Percentiles rank a stretch among this genome's conserved stretches.
Conservation (phyloP, 2,888 invertebrate species). For the Matsumyia berberina region DNA sequence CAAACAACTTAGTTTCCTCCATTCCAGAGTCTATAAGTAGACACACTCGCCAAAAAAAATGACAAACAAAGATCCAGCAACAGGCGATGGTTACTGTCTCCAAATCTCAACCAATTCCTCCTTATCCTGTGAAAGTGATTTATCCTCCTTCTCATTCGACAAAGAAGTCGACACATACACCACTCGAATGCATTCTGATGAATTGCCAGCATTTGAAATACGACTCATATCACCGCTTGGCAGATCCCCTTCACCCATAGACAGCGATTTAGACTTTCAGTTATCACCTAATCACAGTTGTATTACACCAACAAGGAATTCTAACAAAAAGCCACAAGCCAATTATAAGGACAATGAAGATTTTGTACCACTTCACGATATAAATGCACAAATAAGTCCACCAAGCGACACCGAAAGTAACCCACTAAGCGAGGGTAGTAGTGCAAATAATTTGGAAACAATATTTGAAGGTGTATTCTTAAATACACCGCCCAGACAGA, state of each 20-base stretch:
- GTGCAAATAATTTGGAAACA: slow-evolving; percentile 81
- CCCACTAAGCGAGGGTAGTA: slow-evolving; percentile 71
- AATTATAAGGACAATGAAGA: slow-evolving; percentile 78
- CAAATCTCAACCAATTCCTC: slow-evolving; percentile 80
- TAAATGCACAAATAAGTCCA: slow-evolving; percentile 82
- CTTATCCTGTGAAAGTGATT: slow-evolving; percentile 81
- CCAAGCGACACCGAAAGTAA: slow-evolving; percentile 78
- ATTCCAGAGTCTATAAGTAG: slow-evolving; percentile 17
- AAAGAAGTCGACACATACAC: slow-evolving; percentile 78
- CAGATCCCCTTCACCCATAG: slow-evolving; percentile 82
- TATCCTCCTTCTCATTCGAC: slow-evolving; percentile 81
- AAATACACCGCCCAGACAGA: slow-evolving; percentile 80
- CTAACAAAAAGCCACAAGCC: slow-evolving; percentile 12
- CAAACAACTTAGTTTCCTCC: neutral
- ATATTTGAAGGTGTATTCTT: slow-evolving; percentile 83
- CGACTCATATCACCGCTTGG: slow-evolving; percentile 82
- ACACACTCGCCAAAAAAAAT: slow-evolving; percentile 21
- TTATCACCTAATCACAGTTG: slow-evolving; percentile 64
- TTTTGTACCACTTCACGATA: slow-evolving; percentile 82
- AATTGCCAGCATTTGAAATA: slow-evolving; percentile 82
- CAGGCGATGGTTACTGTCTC: slow-evolving; percentile 75
- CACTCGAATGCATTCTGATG: slow-evolving; percentile 79
- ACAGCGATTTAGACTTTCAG: slow-evolving; percentile 78
- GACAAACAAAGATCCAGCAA: slow-evolving; percentile 63
- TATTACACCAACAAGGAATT: slow-evolving; percentile 74